These are phyloP conservation scores for Phrynosoma platyrhinos DNA, from an alignment of 2,113 vertebrate species.

Conservation along the genomic window DNA sequence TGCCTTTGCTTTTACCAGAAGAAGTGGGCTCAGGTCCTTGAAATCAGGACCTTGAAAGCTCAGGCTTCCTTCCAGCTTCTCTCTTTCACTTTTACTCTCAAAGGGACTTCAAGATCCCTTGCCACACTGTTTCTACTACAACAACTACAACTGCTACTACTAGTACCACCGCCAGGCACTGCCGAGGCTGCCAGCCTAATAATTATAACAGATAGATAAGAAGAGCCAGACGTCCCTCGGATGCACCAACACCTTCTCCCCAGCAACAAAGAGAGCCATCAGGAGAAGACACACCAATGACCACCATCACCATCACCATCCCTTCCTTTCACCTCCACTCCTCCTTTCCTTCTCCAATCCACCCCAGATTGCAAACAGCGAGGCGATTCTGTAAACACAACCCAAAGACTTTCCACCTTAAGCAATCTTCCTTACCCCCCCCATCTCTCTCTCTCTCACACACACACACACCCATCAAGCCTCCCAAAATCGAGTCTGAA, in stretches of 20 bases:
- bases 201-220: not conserved
- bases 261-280: conserved; percentile 33
- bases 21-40: too few species aligned
- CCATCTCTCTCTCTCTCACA: conserved; percentile 6
- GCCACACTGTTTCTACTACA: too few species aligned
- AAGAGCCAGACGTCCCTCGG: not conserved
- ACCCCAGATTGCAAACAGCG: not conserved
- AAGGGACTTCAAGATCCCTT: too few species aligned
- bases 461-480: not conserved
- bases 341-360: not conserved
- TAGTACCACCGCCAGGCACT: too few species aligned
- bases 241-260: not conserved
- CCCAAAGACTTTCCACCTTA: not conserved
- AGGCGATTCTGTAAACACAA: not conserved
- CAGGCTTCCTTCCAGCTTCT: too few species aligned
- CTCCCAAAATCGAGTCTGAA: not conserved
- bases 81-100: too few species aligned
- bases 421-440: not conserved
- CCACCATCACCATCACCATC: too few species aligned
- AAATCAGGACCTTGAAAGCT: too few species aligned
- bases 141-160: too few species aligned
- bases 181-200: too few species aligned
- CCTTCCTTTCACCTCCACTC: not conserved
- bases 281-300: too few species aligned
- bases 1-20: too few species aligned